These are phyloP conservation scores for Trialeurodes vaporariorum DNA, from an alignment of 1,140 invertebrate species.

Conservation along the genomic window DNA sequence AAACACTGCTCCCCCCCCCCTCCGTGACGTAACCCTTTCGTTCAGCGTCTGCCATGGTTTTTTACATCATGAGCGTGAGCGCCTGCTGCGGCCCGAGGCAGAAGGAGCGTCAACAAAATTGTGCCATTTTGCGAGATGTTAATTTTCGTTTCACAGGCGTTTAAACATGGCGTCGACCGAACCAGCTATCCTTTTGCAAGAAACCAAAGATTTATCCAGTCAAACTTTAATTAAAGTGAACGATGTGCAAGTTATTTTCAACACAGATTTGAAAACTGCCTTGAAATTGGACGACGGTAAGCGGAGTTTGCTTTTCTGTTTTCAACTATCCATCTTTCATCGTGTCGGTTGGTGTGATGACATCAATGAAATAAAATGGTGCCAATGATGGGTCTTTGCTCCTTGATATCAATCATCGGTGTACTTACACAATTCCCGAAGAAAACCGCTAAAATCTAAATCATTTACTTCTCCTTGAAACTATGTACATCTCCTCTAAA, in stretches of 20 bases:
- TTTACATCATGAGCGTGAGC: background rate
- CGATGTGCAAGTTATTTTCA: constrained; percentile 17
- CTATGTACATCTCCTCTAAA: too few species aligned
- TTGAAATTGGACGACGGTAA: constrained; percentile 17
- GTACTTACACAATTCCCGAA: too few species aligned
- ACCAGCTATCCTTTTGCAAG: background rate
- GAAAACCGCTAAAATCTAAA: too few species aligned
- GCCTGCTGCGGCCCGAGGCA: background rate
- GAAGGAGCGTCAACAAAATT: too few species aligned
- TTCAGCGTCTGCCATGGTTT: too few species aligned
- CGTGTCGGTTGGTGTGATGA: constrained; percentile 7
- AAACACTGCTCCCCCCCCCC: too few species aligned
- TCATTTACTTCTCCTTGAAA: too few species aligned
- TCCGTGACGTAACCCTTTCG: too few species aligned
- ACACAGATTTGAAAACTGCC: constrained; percentile 15
- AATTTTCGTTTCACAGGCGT: too few species aligned
- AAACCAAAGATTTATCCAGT: background rate
- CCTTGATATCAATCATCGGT: background rate
- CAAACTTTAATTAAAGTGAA: constrained; percentile 18
- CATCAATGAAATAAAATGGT: constrained; percentile 3
- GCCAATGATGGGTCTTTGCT: background rate
- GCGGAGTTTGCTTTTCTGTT: background rate
- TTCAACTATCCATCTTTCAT: constrained; percentile 3
- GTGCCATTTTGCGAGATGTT: too few species aligned
- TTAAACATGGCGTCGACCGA: background rate